Conservation (phyloP, 2,113 vertebrate genomes). For the Asarcornis scutulata region DNA sequence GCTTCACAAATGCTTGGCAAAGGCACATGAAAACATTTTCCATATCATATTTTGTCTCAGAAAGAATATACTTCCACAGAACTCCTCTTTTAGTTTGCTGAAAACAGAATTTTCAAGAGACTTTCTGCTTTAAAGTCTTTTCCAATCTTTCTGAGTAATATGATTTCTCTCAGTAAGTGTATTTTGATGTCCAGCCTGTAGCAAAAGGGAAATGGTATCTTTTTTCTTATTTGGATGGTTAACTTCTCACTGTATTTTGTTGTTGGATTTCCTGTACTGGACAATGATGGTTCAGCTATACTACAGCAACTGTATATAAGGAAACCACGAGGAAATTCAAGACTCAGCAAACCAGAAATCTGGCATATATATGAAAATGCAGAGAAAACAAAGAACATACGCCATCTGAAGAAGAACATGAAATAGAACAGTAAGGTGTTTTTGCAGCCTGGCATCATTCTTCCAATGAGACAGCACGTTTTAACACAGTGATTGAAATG, state of each 20-base stretch:
- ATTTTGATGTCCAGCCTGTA: not conserved
- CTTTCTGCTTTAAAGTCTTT: not conserved
- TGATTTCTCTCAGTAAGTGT: not conserved
- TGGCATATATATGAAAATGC: not conserved
- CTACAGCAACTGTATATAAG: not conserved
- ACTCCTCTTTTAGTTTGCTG: not conserved
- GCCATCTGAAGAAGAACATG: not conserved
- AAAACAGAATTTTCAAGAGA: constrained; percentile 4
- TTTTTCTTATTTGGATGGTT: not conserved
- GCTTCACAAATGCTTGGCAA: not conserved
- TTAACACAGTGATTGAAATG: not conserved
- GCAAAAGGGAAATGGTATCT: not conserved
- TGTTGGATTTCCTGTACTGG: not conserved
- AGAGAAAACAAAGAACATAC: not conserved
- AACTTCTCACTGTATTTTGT: not conserved
- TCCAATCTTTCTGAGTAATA: not conserved
- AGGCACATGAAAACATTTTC: not conserved
- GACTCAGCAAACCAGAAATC: not conserved
- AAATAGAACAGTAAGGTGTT: not conserved
- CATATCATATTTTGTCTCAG: not conserved
- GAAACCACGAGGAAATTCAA: not conserved
- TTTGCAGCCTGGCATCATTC: not conserved
- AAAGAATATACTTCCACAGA: not conserved
- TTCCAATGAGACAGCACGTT: not conserved
- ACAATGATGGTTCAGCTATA: not conserved